Base-by-base conservation (phyloP, 2,797 vertebrate species). In the Sebastes steindachneri region DNA sequence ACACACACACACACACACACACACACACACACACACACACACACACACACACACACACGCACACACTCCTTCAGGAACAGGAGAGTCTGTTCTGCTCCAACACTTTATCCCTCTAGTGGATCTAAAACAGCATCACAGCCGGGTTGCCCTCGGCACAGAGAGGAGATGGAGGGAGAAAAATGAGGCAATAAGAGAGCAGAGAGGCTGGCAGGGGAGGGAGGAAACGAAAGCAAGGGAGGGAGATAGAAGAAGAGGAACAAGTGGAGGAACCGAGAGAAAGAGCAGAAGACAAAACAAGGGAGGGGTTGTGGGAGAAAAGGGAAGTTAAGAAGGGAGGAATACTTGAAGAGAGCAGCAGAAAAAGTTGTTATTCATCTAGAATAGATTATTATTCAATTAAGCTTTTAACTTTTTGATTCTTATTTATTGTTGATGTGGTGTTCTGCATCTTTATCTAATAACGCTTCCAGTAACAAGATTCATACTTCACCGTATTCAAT, bases 41-140 rank as follows among this genome's bases (percentile, higher is more conserved):
- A 26, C 37, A 23, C 55, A 68, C 62, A 55, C 26, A 15, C 59
- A 7, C 71, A 19, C 19, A 11, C 58, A 75, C 62, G 51, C 57
- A 70, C 21, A 35, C 19, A 37, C 31, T 1, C 51, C 55, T 1
- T n/a, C 4, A 37, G 8, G 23, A 62, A 67, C 31, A 78, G 28
- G 17, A 71, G 45, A 73, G 45, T 69, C 45, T 75, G 75, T 76
- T 88, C 67, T 72, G 76, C 75, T 86, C 64, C 65, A 81, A 55
- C 80, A 83, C 68, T 71, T 59, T 72, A 59, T 66, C 48, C 77
- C 72, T 64, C n/a, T 59, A 41, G 70, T 82, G 77, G 69, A 83
- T 85, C 73, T 85, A 63, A 83, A 79, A 63, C 55, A 77, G 79
- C 64, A 80, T 57, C 80, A 64, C 88, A 92, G 88, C 64, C 7